Percentiles rank a stretch among this genome's conserved stretches.
Conservation (phyloP, 2,888 invertebrate species). For the Eristalinus sepulchralis region DNA sequence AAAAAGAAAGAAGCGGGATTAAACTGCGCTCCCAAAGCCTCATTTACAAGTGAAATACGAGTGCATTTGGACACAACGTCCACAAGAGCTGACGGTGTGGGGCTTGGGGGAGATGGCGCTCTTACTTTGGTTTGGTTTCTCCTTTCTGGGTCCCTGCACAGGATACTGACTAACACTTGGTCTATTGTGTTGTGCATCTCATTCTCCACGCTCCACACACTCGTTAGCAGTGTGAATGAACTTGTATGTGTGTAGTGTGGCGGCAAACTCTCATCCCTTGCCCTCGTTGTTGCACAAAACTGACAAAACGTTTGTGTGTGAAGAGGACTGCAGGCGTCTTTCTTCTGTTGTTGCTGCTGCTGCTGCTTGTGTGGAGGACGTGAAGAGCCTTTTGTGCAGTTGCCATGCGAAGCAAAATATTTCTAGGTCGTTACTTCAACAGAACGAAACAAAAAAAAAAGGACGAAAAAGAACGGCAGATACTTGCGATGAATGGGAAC, state of each 20-base stretch:
- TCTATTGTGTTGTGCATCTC: conserved; percentile 42
- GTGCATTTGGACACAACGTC: conserved; percentile 47
- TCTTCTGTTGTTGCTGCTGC: conserved; percentile 19
- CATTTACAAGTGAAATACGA: conserved; percentile 61
- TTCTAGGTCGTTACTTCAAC: conserved; percentile 58
- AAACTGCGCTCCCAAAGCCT: conserved; percentile 51
- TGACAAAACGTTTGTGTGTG: conserved; percentile 5
- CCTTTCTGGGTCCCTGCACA: conserved; percentile 15
- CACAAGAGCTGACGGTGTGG: background rate
- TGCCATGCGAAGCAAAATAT: conserved; percentile 43
- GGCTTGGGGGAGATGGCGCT: no score
- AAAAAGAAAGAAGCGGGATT: conserved; percentile 14
- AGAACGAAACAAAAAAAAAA: background rate
- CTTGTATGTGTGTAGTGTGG: conserved; percentile 32
- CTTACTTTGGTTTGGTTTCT: background rate
- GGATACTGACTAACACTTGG: background rate
- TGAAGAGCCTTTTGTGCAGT: conserved; percentile 44
- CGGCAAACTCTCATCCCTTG: conserved; percentile 9
- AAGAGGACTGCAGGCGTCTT: conserved; percentile 25
- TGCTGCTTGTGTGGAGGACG: background rate
- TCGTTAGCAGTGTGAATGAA: conserved; percentile 55
- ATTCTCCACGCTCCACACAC: conserved; percentile 4
- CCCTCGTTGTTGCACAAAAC: conserved; percentile 19
- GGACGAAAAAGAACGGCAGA: background rate
- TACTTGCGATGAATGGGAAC: background rate